Evolutionary conservation across 2,113 vertebrate genomes (phyloP).

Genomic region (Alligator mississippiensis): DNA sequence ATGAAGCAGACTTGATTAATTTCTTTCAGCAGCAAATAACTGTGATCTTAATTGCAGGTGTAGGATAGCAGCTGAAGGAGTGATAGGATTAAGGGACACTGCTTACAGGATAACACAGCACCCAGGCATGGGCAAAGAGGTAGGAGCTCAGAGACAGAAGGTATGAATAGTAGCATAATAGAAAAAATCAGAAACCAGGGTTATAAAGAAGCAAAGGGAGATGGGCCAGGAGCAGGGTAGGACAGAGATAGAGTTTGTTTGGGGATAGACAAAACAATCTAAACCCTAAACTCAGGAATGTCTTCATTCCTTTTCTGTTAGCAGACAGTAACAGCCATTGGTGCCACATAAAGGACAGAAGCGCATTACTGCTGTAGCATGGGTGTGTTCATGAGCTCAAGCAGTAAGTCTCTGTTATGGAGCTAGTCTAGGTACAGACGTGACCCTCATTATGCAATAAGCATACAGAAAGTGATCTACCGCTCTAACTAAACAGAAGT

Average conservation of each 20-base stretch:
- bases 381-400: no score
- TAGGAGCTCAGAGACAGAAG: background rate
- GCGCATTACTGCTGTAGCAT: no score
- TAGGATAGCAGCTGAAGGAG: no score
- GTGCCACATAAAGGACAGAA: background rate
- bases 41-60: background rate
- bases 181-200: background rate
- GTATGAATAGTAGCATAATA: accelerated
- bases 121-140: background rate
- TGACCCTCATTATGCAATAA: no score
- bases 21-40: background rate
- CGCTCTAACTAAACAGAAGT: no score
- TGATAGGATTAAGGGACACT: background rate
- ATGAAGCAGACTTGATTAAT: background rate
- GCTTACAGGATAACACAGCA: accelerated
- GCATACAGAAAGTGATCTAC: no score
- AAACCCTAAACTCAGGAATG: background rate
- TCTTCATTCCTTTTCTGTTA: background rate
- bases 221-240: background rate
- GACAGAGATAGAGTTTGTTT: background rate
- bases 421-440: no score
- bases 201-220: background rate
- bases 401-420: no score
- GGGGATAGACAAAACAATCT: background rate
- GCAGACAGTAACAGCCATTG: background rate